A percentile compares a stretch with the other conserved stretches of the same genome.
Evolutionary conservation across 2,797 vertebrate species (phyloP).

Genomic region (Sternarchorhynchus goeldii): DNA sequence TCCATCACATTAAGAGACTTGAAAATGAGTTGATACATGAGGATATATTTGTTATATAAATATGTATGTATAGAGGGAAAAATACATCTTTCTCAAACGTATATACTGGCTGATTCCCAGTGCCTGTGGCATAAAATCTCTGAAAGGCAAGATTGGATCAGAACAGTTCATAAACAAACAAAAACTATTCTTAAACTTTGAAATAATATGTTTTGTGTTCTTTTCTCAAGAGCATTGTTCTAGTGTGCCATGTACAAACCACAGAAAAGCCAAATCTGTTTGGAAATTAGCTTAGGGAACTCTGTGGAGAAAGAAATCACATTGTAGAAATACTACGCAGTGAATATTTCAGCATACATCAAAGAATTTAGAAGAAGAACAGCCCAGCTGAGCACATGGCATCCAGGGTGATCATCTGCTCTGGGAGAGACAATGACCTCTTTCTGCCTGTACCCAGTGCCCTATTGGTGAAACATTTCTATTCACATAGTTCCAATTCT

Average conservation of each 20-base stretch:
- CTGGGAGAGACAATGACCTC: conserved; percentile 65
- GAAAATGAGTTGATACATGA: conserved; percentile 36
- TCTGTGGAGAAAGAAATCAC: not conserved
- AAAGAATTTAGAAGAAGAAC: conserved; percentile 13
- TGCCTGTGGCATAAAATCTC: conserved; percentile 11
- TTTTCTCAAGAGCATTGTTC: no score
- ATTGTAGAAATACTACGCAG: not conserved
- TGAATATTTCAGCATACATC: not conserved
- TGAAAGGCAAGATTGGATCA: not conserved
- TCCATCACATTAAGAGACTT: conserved; percentile 7
- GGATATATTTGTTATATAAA: conserved; percentile 24
- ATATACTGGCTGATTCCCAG: conserved; percentile 19
- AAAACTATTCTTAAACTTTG: not conserved
- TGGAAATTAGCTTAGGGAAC: not conserved
- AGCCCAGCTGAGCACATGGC: conserved; percentile 12
- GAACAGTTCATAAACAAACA: not conserved
- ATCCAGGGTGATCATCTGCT: conserved; percentile 46
- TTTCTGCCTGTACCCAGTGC: conserved; percentile 62
- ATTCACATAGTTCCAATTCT: conserved; percentile 70
- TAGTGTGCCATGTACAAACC: not conserved
- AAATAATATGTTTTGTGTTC: not conserved
- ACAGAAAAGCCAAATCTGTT: not conserved
- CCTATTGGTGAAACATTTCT: conserved; percentile 65
- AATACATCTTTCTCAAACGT: conserved; percentile 12
- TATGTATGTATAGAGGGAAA: conserved; percentile 21